Conservation (phyloP, 37 sponge, comb jelly and placozoan species). For the Eunapius fragilis region DNA sequence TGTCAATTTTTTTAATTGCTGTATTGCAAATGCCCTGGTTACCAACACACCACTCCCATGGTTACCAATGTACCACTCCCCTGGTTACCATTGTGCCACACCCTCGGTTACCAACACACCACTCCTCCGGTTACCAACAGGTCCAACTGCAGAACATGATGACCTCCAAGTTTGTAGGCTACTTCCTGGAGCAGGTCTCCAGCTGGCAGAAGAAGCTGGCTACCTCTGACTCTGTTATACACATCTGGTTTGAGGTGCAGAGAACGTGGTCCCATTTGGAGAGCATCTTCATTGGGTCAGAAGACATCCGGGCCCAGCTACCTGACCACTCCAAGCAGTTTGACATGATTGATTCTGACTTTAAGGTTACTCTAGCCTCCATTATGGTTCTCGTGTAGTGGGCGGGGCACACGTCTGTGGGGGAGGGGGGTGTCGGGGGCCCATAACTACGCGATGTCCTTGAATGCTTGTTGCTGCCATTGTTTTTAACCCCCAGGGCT, state of each 20-base stretch:
- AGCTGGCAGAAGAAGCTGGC: conserved; percentile 98
- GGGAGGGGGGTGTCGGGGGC: too few species aligned
- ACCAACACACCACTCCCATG: background rate
- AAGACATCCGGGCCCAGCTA: conserved; percentile 94
- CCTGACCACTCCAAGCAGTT: conserved; percentile 96
- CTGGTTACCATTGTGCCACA: too few species aligned
- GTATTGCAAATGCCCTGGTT: too few species aligned
- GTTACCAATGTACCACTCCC: too few species aligned
- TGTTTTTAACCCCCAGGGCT: background rate
- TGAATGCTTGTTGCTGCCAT: background rate
- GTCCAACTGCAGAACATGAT: conserved; percentile 99
- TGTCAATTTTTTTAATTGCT: too few species aligned
- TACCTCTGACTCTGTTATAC: conserved; percentile 95
- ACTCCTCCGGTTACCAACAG: conserved; percentile 12
- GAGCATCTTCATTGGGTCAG: conserved; percentile 99
- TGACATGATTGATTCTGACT: conserved; percentile 94
- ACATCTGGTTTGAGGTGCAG: conserved; percentile 99
- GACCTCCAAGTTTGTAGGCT: conserved; percentile 96
- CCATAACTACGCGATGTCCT: too few species aligned
- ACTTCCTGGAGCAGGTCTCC: conserved; percentile 93
- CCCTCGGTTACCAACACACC: too few species aligned
- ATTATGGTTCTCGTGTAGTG: too few species aligned
- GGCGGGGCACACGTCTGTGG: too few species aligned
- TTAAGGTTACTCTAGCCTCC: too few species aligned
- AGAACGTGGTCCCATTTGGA: conserved; percentile 99